Evolutionary conservation across 2,797 vertebrate genomes (phyloP).

Genomic region (Xyrichtys novacula): DNA sequence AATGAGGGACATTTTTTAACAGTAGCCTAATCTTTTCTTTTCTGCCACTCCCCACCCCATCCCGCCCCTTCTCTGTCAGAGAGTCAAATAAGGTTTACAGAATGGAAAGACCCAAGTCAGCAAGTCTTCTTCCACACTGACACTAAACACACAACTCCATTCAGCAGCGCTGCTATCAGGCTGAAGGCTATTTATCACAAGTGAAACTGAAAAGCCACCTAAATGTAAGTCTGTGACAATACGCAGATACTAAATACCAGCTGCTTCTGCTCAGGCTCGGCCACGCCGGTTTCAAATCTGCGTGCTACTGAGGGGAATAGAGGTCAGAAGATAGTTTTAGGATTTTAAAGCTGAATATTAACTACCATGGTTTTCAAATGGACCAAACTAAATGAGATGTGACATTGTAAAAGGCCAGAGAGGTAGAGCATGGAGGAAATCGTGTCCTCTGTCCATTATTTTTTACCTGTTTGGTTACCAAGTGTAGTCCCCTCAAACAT

Average conservation of each 20-base stretch:
- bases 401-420: not conserved
- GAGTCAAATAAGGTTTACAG: slow-evolving; percentile 85
- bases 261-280: slow-evolving; percentile 54
- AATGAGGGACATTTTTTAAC: slow-evolving; percentile 79
- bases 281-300: slow-evolving; percentile 58
- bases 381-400: slow-evolving; percentile 27
- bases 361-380: slow-evolving; percentile 32
- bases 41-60: slow-evolving; percentile 48
- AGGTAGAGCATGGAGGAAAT: too few relatives aligned
- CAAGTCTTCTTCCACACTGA: slow-evolving; percentile 80
- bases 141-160: slow-evolving; percentile 83
- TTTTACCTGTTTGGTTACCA: too few relatives aligned
- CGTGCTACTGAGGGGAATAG: slow-evolving; percentile 12
- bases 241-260: slow-evolving; percentile 67
- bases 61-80: slow-evolving; percentile 66
- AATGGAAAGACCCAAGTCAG: slow-evolving; percentile 86
- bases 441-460: too few relatives aligned
- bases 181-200: slow-evolving; percentile 75
- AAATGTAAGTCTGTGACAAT: slow-evolving; percentile 76
- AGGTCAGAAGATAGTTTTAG: slow-evolving; percentile 31
- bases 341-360: slow-evolving; percentile 56
- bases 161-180: slow-evolving; percentile 77
- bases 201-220: slow-evolving; percentile 73
- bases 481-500: too few relatives aligned
- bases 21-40: slow-evolving; percentile 80